phyloP scores from a whole-genome alignment of 2,113 vertebrate genomes.

The Podarcis raffonei region DNA sequence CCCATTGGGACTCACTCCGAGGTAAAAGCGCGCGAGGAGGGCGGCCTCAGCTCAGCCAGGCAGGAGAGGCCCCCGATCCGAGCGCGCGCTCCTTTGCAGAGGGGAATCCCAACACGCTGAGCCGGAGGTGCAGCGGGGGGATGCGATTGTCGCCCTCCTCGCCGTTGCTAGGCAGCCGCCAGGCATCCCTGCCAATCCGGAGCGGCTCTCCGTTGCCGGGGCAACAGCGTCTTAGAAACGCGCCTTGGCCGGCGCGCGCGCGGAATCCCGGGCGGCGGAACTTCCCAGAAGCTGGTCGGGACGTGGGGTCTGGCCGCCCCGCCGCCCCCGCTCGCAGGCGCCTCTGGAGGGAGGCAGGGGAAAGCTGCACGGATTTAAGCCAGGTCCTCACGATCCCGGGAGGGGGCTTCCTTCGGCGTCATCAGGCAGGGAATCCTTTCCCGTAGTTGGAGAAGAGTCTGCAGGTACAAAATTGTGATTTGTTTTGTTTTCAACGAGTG shows the following conservation, averaged over 20 bases:
- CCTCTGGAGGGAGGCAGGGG: not conserved
- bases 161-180: not conserved
- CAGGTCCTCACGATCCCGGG: not conserved
- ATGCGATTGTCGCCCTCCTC: not conserved
- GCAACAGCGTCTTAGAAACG: slow-evolving; percentile 33
- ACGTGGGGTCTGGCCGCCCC: not conserved
- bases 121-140: not conserved
- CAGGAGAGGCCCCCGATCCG: not conserved
- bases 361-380: not conserved
- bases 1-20: not conserved
- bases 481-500: not conserved
- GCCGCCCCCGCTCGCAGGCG: not conserved
- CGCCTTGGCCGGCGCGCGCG: accelerated
- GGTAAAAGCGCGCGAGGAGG: not conserved
- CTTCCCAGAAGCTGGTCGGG: too few relatives aligned
- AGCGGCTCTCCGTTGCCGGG: not conserved
- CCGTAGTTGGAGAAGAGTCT: not conserved
- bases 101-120: too few relatives aligned
- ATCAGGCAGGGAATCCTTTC: not conserved
- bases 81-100: too few relatives aligned
- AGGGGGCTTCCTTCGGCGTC: too few relatives aligned
- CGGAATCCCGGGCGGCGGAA: not conserved
- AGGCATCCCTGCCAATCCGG: not conserved
- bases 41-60: not conserved
- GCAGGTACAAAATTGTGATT: not conserved